Evolutionary conservation across 2,113 vertebrate species (phyloP).

Genomic region (Psettodes erumei): DNA sequence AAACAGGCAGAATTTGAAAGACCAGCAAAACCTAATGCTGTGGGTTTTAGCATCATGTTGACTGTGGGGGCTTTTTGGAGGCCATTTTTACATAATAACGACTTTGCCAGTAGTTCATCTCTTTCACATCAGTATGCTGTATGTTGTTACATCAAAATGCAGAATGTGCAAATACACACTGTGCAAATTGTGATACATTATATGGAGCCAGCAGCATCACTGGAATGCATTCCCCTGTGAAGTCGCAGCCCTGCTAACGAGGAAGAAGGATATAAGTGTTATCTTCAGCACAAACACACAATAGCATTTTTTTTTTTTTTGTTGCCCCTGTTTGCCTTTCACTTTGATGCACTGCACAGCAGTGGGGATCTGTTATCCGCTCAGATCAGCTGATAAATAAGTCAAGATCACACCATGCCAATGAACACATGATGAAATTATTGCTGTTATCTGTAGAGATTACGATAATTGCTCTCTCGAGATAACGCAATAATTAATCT

Average conservation of each 20-base stretch:
- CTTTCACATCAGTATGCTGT: neutral
- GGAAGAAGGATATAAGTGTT: neutral
- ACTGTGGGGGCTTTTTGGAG: neutral
- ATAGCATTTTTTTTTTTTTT: neutral
- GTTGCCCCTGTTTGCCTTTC: slow-evolving; percentile 23
- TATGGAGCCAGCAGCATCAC: neutral
- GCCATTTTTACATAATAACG: neutral
- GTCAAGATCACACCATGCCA: neutral
- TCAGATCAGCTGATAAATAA: neutral
- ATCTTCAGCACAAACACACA: slow-evolving; percentile 4
- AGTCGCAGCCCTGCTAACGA: neutral
- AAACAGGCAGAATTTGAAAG: too few species aligned
- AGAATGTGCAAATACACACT: neutral
- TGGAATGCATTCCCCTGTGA: neutral
- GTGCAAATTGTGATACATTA: neutral
- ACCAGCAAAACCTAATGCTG: neutral
- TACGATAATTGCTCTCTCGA: slow-evolving; percentile 1
- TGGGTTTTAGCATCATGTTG: neutral
- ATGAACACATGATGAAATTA: neutral
- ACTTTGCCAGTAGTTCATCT: neutral
- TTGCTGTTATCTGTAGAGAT: neutral
- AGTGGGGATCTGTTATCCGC: neutral
- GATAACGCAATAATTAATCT: neutral
- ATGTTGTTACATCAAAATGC: neutral
- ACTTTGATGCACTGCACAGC: neutral